Conservation (phyloP, 2,888 invertebrate genomes). For the Scaptodrosophila latifasciaeformis region DNA sequence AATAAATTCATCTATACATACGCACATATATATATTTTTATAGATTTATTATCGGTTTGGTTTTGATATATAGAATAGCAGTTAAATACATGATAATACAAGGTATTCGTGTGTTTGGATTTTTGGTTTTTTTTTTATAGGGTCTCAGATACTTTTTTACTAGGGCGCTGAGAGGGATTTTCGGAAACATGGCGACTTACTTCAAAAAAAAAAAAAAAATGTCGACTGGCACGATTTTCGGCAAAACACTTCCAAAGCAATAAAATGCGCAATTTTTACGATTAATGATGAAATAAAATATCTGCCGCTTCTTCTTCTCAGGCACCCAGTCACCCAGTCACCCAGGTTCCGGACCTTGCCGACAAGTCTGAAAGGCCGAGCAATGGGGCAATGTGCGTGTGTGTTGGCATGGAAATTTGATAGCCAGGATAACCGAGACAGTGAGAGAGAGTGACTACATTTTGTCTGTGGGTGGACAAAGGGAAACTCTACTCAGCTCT, state of each 20-base stretch:
- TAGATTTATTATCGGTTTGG: background rate
- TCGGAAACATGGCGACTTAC: too few relatives aligned
- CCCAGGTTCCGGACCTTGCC: conserved; percentile 3
- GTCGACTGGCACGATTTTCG: background rate
- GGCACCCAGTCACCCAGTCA: background rate
- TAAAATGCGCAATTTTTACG: conserved; percentile 56
- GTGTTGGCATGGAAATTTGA: conserved; percentile 26
- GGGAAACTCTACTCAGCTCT: background rate
- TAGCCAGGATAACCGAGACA: conserved; percentile 12
- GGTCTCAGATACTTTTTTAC: too few relatives aligned
- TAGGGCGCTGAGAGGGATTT: too few relatives aligned
- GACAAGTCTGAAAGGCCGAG: background rate
- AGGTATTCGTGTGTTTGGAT: too few relatives aligned
- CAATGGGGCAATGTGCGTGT: conserved; percentile 12
- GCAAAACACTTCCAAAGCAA: conserved; percentile 49
- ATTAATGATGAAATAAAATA: conserved; percentile 60
- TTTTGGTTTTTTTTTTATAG: too few relatives aligned
- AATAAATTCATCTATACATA: background rate
- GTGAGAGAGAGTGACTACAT: background rate
- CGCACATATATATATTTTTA: background rate
- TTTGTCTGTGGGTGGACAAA: background rate
- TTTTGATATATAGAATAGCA: background rate
- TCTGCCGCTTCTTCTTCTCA: conserved; percentile 8
- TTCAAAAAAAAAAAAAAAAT: background rate
- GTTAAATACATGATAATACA: background rate